A percentile compares a stretch with the other conserved stretches of the same genome.
These are phyloP conservation scores for Thalassophryne amazonica DNA, from an alignment of 2,797 vertebrate genomes.

Conservation along the genomic window DNA sequence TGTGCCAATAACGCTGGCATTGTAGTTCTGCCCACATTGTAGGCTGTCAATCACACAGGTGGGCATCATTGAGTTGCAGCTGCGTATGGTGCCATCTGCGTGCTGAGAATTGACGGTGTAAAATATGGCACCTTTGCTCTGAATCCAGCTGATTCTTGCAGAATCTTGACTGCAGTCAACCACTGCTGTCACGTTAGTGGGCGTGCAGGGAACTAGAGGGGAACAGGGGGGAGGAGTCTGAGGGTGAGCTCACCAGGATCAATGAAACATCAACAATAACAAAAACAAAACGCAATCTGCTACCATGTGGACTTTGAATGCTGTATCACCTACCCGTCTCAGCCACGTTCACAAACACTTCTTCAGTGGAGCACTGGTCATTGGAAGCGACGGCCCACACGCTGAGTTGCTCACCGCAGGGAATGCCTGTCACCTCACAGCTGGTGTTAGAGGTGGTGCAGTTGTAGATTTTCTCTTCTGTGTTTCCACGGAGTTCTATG, in stretches of 20 bases:
- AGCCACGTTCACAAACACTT: constrained; percentile 57
- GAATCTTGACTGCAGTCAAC: constrained; percentile 62
- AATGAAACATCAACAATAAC: background rate
- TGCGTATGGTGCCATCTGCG: constrained; percentile 28
- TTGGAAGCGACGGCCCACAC: constrained; percentile 72
- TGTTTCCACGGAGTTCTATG: constrained; percentile 68
- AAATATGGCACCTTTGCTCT: constrained; percentile 42
- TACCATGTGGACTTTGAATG: too few species aligned
- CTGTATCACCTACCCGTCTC: constrained; percentile 77
- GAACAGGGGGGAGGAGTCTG: background rate
- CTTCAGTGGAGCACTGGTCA: constrained; percentile 65
- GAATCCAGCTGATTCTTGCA: constrained; percentile 62
- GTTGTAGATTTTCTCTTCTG: constrained; percentile 63
- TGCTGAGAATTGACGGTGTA: constrained; percentile 56
- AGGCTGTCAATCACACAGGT: constrained; percentile 63
- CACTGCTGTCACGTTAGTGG: constrained; percentile 46
- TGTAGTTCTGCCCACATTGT: constrained; percentile 71
- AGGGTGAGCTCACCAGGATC: background rate
- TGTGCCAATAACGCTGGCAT: constrained; percentile 46
- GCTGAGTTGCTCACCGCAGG: constrained; percentile 78
- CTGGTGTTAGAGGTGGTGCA: constrained; percentile 66
- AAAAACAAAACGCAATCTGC: too few species aligned
- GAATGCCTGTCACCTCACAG: constrained; percentile 59
- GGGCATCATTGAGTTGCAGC: constrained; percentile 43
- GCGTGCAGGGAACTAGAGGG: constrained; percentile 73